Percentiles rank a stretch among this genome's conserved stretches.
These are phyloP conservation scores for Mactra quadrangularis DNA, from an alignment of 1,140 invertebrate genomes.

Conservation along the genomic window DNA sequence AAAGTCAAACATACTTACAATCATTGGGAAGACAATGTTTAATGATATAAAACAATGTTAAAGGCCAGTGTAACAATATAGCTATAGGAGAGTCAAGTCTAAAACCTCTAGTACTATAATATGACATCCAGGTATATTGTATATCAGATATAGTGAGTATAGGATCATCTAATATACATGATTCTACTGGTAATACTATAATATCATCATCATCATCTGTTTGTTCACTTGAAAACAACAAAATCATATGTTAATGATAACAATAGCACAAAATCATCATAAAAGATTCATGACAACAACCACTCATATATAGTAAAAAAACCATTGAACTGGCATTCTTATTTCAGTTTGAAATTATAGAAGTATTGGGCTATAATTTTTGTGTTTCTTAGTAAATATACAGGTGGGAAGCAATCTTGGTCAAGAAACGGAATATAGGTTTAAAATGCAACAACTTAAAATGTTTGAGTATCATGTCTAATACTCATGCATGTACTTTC, in stretches of 20 bases:
- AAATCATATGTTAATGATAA: background rate
- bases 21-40: conserved; percentile 60
- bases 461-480: too few species aligned
- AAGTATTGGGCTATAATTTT: background rate
- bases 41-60: conserved; percentile 70
- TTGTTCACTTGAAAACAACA: conserved; percentile 29
- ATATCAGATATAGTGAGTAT: background rate
- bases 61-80: conserved; percentile 69
- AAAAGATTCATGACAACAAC: background rate
- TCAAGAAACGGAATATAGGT: background rate
- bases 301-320: background rate
- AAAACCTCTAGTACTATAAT: conserved; percentile 69
- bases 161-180: conserved; percentile 18
- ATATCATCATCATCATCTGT: conserved; percentile 1
- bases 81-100: conserved; percentile 69
- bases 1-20: too few species aligned
- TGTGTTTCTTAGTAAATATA: background rate
- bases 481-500: too few species aligned
- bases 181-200: conserved; percentile 55
- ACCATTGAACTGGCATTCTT: background rate
- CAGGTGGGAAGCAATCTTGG: background rate
- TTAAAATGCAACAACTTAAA: too few species aligned
- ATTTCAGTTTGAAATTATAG: background rate
- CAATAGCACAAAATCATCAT: background rate
- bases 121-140: conserved; percentile 59